Percentiles rank a stretch among this genome's conserved stretches.
Evolutionary conservation across 2,113 vertebrate genomes (phyloP).

Genomic region (Mormoops blainvillei): DNA sequence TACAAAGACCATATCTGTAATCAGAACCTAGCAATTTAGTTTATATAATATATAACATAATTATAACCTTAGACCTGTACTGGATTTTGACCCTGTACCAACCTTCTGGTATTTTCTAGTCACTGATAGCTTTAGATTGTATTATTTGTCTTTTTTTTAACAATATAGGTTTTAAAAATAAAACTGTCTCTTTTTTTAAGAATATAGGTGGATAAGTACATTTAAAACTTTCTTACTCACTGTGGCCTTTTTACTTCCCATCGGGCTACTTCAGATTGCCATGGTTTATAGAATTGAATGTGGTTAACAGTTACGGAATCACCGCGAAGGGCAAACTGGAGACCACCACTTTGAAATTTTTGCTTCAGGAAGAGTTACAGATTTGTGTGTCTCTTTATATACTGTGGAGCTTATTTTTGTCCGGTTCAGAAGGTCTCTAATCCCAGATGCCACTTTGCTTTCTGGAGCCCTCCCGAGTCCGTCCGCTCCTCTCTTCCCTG

Average conservation of each 20-base stretch:
- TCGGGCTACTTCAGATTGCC: neutral
- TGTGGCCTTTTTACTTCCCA: neutral
- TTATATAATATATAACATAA: neutral
- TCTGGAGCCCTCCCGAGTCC: neutral
- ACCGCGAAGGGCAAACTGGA: neutral
- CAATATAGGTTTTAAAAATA: neutral
- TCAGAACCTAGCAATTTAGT: neutral
- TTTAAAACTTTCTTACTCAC: neutral
- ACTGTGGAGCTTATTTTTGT: neutral
- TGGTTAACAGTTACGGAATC: neutral
- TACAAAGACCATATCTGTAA: neutral
- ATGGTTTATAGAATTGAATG: neutral
- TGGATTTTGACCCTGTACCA: constrained; percentile 46
- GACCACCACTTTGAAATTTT: neutral
- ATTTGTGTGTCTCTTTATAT: neutral
- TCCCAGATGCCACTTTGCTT: neutral
- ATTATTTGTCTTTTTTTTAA: constrained; percentile 18
- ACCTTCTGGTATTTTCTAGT: constrained; percentile 18
- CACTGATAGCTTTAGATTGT: constrained; percentile 16
- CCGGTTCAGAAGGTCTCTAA: neutral
- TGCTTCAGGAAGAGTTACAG: neutral
- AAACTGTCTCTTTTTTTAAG: neutral
- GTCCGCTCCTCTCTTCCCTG: too few species aligned
- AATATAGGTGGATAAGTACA: neutral
- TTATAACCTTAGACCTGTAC: constrained; percentile 13